These are phyloP conservation scores for Caranx ignobilis DNA, from an alignment of 2,113 vertebrate species.

Conservation along the genomic window DNA sequence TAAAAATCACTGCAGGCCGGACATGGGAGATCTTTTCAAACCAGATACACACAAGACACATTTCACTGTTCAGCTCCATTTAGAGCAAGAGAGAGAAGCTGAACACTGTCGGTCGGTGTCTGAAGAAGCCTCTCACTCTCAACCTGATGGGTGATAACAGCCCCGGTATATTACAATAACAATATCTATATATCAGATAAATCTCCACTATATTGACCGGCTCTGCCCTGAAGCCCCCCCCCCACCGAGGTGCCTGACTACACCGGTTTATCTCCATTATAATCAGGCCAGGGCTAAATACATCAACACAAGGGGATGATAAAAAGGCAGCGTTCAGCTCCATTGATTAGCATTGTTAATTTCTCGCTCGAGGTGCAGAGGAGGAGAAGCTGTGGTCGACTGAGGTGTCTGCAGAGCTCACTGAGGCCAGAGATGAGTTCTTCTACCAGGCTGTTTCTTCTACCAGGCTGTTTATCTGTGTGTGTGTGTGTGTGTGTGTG, in stretches of 20 bases:
- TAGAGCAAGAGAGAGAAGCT: too few species aligned
- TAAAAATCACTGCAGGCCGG: too few species aligned
- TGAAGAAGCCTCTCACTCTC: too few species aligned
- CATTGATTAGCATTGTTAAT: conserved; percentile 79
- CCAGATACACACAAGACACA: too few species aligned
- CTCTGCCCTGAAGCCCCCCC: conserved; percentile 18
- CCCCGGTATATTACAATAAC: conserved; percentile 2
- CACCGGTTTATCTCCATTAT: conserved; percentile 68
- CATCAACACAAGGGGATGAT: conserved; percentile 56
- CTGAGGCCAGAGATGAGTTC: neutral
- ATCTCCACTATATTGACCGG: conserved; percentile 53
- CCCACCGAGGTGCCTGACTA: conserved; percentile 28
- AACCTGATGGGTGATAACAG: neutral
- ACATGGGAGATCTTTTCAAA: too few species aligned
- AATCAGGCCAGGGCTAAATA: conserved; percentile 64
- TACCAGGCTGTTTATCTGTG: neutral
- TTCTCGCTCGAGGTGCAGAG: conserved; percentile 67
- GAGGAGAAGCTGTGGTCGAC: conserved; percentile 46
- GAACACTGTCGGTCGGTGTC: too few species aligned
- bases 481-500: neutral
- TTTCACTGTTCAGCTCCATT: too few species aligned
- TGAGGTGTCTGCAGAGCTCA: conserved; percentile 13
- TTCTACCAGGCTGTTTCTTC: neutral
- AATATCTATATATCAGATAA: conserved; percentile 50
- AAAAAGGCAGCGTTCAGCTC: conserved; percentile 63